Evolutionary conservation across 2,888 invertebrate genomes (phyloP), one percentile per base, ranked within the genome.

Genomic region (Melieria omissa): DNA sequence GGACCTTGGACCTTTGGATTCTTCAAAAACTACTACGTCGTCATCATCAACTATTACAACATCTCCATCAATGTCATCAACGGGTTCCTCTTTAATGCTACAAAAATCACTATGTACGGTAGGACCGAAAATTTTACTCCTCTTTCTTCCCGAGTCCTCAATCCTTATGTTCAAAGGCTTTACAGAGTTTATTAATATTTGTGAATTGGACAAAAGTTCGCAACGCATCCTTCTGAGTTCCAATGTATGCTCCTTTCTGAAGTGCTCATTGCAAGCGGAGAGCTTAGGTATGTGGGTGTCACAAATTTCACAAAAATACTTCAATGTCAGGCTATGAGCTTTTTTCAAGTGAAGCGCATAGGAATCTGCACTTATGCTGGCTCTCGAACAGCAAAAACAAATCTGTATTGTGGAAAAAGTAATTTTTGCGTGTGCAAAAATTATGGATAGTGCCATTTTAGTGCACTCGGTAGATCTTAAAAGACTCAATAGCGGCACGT

Each of bases 241-340:
- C 2, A 9, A 46, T 0, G 55, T n/a, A 60, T 79, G 79, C 7
- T 57, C 8, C 7, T 55, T 47, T 8, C 14, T 29, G 41, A 74
- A 76, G 64, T 78, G 79, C 8, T 49, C 68, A 9, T 70, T 65
- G 2, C 68, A 73, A 46, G 70, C 72, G 42, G 54, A 60, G 8
- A 77, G 58, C 8, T 76, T 64, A 46, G 60, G 49, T 3, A 78
- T 65, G 16, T 65, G 55, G 9, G 62, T 64, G 49, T 73, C 61
- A n/a, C 79, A 79, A 16, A 71, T 66, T 66, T 75, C 76, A 46
- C 78, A 79, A 68, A 67, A 71, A 45, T 79, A 78, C 9, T 72
- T 65, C 8, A 79, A 60, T 6, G 64, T 64, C 7, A 79, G 41
- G n/a, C 71, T 57, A 54, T 78, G 78, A 45, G 66, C 65, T 1